These are phyloP conservation scores for Ecliptopera silaceata DNA, from an alignment of 2,888 invertebrate species.

Conservation along the genomic window DNA sequence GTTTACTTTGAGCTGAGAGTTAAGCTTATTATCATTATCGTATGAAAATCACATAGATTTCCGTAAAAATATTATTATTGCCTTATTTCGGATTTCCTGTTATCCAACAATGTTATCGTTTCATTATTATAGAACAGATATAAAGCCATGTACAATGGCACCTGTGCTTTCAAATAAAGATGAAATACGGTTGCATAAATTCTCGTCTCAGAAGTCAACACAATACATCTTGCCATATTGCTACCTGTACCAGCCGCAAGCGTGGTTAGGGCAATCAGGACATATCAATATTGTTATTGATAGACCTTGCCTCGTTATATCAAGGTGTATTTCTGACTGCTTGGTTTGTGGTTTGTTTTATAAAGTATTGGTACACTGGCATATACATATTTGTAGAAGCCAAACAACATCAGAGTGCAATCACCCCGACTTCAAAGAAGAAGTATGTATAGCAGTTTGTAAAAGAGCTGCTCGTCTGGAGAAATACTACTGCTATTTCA, in stretches of 20 bases:
- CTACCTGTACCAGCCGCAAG: not conserved
- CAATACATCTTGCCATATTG: constrained; percentile 11
- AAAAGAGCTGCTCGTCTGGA: no score
- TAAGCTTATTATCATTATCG: no score
- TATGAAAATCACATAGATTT: no score
- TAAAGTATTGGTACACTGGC: not conserved
- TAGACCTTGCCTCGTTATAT: not conserved
- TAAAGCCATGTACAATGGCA: not conserved
- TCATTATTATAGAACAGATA: not conserved
- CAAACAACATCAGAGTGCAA: not conserved
- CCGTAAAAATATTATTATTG: no score
- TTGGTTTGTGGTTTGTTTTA: constrained; percentile 19
- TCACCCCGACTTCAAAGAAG: no score
- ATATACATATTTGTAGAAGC: no score
- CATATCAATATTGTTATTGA: constrained; percentile 17
- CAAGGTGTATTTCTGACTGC: constrained; percentile 5
- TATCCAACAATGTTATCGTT: no score
- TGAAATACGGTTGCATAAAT: constrained; percentile 12
- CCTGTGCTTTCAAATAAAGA: constrained; percentile 1
- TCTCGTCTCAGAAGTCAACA: not conserved
- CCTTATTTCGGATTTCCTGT: no score
- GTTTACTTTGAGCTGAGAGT: no score
- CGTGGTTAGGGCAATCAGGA: constrained; percentile 2
- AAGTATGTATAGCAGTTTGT: no score
- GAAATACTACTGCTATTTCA: no score